A percentile compares a stretch with the other conserved stretches of the same genome.
phyloP scores from a whole-genome alignment of 2,888 invertebrate genomes.

The Sinhomidia bicolor region DNA sequence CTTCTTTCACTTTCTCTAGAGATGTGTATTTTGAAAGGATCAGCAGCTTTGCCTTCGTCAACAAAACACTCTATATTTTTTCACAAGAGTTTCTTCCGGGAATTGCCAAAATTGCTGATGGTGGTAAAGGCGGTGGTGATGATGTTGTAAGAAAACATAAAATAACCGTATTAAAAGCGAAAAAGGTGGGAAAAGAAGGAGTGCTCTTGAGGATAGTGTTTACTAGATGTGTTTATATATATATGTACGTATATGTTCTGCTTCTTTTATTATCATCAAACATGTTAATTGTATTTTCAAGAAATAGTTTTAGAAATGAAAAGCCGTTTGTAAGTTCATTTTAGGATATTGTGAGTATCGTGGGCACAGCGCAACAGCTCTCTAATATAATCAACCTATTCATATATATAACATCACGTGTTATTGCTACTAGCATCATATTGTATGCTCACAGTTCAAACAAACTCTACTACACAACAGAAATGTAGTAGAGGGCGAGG shows the following conservation, averaged over 20 bases:
- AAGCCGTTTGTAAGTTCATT: background rate
- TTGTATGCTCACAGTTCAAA: no score
- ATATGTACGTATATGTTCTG: background rate
- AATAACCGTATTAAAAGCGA: background rate
- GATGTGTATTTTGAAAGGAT: background rate
- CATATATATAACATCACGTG: no score
- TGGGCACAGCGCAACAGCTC: background rate
- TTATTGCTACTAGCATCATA: no score
- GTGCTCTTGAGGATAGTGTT: background rate
- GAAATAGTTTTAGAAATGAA: background rate
- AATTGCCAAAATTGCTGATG: background rate
- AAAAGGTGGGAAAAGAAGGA: background rate
- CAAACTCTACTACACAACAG: no score
- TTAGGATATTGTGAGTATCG: no score
- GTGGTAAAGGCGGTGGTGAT: background rate
- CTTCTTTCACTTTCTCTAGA: background rate
- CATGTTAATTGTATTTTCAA: background rate
- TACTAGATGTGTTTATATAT: no score
- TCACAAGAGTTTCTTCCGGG: constrained; percentile 1
- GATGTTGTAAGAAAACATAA: background rate
- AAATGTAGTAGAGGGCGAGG: background rate
- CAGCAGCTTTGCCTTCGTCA: background rate
- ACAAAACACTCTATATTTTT: background rate
- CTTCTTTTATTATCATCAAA: background rate
- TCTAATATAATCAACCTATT: no score